Evolutionary conservation across 2,113 vertebrate species (phyloP), one percentile per base, ranked within the genome.

Genomic region (Thomomys bottae): DNA sequence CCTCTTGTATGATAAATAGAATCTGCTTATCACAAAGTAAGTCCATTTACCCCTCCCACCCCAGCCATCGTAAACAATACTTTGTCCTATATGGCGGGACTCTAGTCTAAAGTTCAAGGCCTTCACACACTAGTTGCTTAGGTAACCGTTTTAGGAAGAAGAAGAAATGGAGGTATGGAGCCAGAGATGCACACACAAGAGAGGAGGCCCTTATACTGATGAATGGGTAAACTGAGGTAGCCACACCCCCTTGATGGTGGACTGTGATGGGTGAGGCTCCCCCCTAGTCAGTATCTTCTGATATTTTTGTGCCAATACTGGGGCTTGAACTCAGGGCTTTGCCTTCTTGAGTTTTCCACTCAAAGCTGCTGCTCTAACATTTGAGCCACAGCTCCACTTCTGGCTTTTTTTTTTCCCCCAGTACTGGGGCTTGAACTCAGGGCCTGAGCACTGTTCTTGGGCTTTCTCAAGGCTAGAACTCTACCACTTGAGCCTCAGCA

Each of bases 11-110:
- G 88, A 91, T 83, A 91, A 92, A 42, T 67, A 81, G 34, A 85
- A 82, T 91, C 30, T 87, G 72, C 63, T 94, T 89, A 83, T 93
- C 83, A 67, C 66, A 64, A 80, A 83, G 67, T 67, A 80, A 83
- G 67, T 67, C 63, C 71, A 71, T 86, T 80, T 88, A 49, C 5
- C 21, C 24, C 42, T 6, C 12, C 63, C 26, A 30, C 2, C 9
- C 3, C 28, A 36, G 72, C 72, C 59, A n/a, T 70, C 87, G 8
- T 64, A 73, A 92, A 64, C 0, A 24, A 34, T 6, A 80, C 72
- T 42, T 57, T 80, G 81, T 70, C n/a, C 75, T 40, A 11, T 23
- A 64, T 8, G n/a, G 49, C 12, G 57, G 71, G 75, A 38, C 94
- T 84, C 72, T 67, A 64, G 81, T 71, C 57, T 87, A 54, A 12